phyloP scores from a whole-genome alignment of 2,113 vertebrate species.

The Labeo catla region DNA sequence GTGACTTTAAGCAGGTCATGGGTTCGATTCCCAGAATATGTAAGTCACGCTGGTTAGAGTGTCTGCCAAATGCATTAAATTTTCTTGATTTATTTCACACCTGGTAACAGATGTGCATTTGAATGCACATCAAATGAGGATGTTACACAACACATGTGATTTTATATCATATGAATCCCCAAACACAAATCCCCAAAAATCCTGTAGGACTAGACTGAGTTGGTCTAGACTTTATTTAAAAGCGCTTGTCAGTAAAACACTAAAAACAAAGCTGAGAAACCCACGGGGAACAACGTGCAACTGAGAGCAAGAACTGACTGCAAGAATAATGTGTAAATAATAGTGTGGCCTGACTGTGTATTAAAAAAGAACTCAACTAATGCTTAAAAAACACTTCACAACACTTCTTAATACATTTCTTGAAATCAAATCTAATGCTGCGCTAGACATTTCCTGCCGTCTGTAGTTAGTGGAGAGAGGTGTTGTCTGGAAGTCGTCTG shows the following conservation, averaged over 20 bases:
- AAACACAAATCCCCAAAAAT: not conserved
- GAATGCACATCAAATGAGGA: not conserved
- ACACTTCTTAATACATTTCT: not conserved
- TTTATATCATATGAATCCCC: slow-evolving; percentile 18
- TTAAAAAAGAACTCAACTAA: not conserved
- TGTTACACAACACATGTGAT: slow-evolving; percentile 36
- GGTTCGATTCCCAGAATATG: not conserved
- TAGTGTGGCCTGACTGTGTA: slow-evolving; percentile 14
- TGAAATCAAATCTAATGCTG: slow-evolving; percentile 10
- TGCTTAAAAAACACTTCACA: slow-evolving; percentile 5
- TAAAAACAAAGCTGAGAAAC: not conserved
- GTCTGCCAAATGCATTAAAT: not conserved
- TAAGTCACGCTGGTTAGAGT: not conserved
- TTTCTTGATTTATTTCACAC: not conserved
- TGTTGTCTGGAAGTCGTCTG: slow-evolving; percentile 48
- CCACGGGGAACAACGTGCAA: not conserved
- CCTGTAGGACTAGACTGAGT: slow-evolving; percentile 20
- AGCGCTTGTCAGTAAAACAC: slow-evolving; percentile 8
- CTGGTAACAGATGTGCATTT: not conserved
- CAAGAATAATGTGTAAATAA: slow-evolving; percentile 1
- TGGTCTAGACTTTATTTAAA: slow-evolving; percentile 32
- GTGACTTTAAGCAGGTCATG: not conserved
- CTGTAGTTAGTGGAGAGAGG: slow-evolving; percentile 15
- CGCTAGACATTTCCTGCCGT: slow-evolving; percentile 16
- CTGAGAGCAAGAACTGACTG: slow-evolving; percentile 17